Percentiles rank a stretch among this genome's conserved stretches.
phyloP scores from a whole-genome alignment of 2,113 vertebrate species.

The Sapajus apella region DNA sequence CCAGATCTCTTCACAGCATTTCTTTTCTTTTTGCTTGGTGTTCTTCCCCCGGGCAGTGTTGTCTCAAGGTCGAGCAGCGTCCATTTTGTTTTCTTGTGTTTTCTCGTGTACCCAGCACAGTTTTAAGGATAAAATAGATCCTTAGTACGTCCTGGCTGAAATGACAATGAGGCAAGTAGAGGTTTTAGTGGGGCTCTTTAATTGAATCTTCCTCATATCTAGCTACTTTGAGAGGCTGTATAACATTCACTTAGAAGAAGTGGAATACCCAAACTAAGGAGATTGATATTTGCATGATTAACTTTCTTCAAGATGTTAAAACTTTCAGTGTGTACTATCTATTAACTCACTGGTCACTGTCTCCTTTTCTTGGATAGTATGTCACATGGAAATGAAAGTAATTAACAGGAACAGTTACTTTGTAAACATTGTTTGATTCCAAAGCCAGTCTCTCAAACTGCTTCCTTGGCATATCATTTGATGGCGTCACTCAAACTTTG shows the following conservation, averaged over 20 bases:
- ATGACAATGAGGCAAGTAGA: not conserved
- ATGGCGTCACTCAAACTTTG: not conserved
- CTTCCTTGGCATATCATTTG: not conserved
- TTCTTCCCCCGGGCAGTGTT: not conserved
- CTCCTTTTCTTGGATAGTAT: not conserved
- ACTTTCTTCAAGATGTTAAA: conserved; percentile 6
- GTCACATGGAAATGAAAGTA: not conserved
- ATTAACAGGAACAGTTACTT: not conserved
- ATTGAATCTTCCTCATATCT: not conserved
- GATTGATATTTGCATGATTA: not conserved
- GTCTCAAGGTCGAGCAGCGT: conserved; percentile 31
- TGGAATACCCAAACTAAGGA: not conserved
- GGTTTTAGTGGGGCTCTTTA: not conserved
- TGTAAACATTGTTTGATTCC: not conserved
- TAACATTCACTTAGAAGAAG: not conserved
- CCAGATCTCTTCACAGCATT: not conserved
- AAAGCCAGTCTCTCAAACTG: not conserved
- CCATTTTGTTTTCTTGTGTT: conserved; percentile 11
- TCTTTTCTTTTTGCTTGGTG: not conserved
- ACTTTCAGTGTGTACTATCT: not conserved
- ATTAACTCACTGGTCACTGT: not conserved
- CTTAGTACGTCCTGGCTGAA: not conserved
- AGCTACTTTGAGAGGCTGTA: not conserved
- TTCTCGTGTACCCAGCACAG: not conserved
- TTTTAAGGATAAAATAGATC: not conserved